These are phyloP conservation scores for Malurus cyaneus DNA, from an alignment of 2,113 vertebrate genomes.

Conservation along the genomic window DNA sequence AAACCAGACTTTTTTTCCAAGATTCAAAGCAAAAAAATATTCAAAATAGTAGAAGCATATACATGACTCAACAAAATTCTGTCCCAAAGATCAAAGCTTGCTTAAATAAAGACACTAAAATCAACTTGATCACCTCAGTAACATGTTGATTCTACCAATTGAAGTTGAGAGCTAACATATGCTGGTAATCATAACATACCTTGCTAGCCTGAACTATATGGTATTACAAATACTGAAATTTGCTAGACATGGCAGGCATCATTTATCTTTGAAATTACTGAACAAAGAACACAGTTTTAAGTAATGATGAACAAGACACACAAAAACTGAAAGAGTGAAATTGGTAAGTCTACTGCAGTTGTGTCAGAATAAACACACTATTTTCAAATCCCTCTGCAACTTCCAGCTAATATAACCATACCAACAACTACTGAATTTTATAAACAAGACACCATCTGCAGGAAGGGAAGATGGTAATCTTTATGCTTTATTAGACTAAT, in stretches of 20 bases:
- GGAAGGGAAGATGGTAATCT: neutral
- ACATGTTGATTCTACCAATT: neutral
- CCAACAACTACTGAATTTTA: neutral
- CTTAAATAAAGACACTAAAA: neutral
- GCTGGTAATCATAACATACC: neutral
- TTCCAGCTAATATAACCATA: neutral
- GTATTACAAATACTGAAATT: neutral
- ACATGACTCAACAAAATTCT: neutral
- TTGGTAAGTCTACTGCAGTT: neutral
- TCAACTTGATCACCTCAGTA: neutral
- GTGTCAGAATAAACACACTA: neutral
- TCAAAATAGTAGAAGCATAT: neutral
- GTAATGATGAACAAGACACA: neutral
- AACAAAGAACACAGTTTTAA: neutral
- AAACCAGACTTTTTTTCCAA: neutral
- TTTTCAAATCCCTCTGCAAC: neutral
- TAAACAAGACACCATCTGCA: neutral
- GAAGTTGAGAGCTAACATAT: neutral
- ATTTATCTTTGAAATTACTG: neutral
- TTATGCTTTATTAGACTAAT: neutral
- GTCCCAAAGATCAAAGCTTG: neutral
- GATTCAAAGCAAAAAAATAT: neutral
- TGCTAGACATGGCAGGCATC: neutral
- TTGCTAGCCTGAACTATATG: neutral
- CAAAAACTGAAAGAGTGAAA: neutral